Evolutionary conservation across 2,113 vertebrate species (phyloP).

Genomic region (human (Homo sapiens)): GRCh38 chr9:105647001-105647500

Average conservation of each 20-base stretch:
- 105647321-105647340: constrained; percentile 16
- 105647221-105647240: background rate
- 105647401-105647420: background rate
- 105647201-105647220: background rate
- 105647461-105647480: constrained; percentile 30
- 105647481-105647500: constrained; percentile 48
- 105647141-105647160: background rate
- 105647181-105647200: background rate
- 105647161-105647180: constrained; percentile 8
- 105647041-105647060: background rate
- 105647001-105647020: background rate
- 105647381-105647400: background rate
- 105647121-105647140: background rate
- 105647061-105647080: background rate
- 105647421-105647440: background rate
- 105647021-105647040: background rate
- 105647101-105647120: background rate
- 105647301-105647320: background rate
- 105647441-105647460: background rate
- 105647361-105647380: constrained; percentile 29
- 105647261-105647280: background rate
- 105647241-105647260: background rate
- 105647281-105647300: background rate
- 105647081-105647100: background rate
- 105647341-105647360: background rate